phyloP scores from a whole-genome alignment of 2,797 vertebrate genomes.

The Taeniopygia guttata region DNA sequence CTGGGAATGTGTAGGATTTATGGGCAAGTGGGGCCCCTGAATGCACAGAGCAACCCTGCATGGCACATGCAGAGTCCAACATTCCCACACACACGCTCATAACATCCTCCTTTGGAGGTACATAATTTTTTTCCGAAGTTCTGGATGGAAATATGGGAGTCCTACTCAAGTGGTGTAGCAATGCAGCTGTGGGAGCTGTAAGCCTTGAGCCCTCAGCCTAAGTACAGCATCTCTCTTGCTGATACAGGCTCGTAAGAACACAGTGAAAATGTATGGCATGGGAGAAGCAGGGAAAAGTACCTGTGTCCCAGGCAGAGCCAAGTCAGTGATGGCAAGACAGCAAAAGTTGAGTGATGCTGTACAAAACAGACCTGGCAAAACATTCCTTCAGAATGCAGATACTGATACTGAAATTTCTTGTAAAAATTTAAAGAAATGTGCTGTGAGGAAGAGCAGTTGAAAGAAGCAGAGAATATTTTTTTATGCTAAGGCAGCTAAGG shows the following conservation, averaged over 20 bases:
- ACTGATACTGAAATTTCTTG: background rate
- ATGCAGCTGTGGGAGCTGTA: background rate
- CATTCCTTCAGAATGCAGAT: background rate
- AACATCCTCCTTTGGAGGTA: background rate
- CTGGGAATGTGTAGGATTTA: background rate
- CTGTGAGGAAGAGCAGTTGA: background rate
- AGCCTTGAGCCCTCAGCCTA: background rate
- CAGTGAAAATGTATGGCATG: background rate
- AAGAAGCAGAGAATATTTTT: background rate
- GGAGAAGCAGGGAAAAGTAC: background rate
- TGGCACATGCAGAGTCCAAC: accelerated
- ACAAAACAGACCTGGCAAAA: background rate
- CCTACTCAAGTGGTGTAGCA: background rate
- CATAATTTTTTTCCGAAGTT: background rate
- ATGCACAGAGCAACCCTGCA: background rate
- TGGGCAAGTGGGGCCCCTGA: background rate
- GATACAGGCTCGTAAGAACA: background rate
- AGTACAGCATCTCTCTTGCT: background rate
- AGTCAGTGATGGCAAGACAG: background rate
- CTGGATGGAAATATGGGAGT: background rate
- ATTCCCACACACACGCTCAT: accelerated
- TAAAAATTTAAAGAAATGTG: background rate
- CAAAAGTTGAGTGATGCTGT: background rate
- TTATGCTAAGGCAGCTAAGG: background rate
- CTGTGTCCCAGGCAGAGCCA: background rate